Conservation (phyloP, 2,888 invertebrate species). For the Chironomus tentans region DNA sequence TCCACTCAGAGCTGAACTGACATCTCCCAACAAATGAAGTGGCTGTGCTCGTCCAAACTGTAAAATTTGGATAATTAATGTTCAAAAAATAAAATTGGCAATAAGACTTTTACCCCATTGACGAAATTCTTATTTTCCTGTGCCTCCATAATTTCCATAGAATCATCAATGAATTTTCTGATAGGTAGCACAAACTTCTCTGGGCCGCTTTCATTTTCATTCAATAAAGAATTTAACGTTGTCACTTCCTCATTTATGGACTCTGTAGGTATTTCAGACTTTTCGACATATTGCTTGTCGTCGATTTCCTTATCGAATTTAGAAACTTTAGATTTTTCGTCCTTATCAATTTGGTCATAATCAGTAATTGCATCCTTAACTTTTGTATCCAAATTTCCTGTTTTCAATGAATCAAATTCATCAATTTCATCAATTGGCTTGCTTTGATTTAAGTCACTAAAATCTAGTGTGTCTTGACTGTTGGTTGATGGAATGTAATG, state of each 20-base stretch:
- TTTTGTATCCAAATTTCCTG: background rate
- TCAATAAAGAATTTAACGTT: constrained; percentile 42
- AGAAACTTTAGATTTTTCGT: constrained; percentile 35
- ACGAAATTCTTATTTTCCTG: constrained; percentile 30
- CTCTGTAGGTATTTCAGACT: constrained; percentile 38
- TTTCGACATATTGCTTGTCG: constrained; percentile 42
- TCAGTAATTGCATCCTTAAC: constrained; percentile 28
- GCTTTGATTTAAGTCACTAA: constrained; percentile 40
- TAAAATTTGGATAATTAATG: background rate
- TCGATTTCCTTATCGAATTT: constrained; percentile 41
- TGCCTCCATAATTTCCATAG: constrained; percentile 52
- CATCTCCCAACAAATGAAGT: constrained; percentile 45
- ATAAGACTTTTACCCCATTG: background rate
- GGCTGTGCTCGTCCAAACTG: constrained; percentile 29
- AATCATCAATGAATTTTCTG: constrained; percentile 43
- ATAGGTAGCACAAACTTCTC: constrained; percentile 46
- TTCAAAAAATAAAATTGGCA: background rate
- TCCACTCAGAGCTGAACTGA: constrained; percentile 51
- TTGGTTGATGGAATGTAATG: constrained; percentile 31
- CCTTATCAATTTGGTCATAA: constrained; percentile 36
- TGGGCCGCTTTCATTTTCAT: constrained; percentile 47
- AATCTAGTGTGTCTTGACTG: constrained; percentile 40
- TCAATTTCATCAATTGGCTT: constrained; percentile 17
- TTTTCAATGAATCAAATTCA: constrained; percentile 14
- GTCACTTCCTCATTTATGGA: constrained; percentile 37